Percentiles rank a stretch among this genome's conserved stretches.
phyloP scores from a whole-genome alignment of 2,888 invertebrate species.

The Lithodes maja region DNA sequence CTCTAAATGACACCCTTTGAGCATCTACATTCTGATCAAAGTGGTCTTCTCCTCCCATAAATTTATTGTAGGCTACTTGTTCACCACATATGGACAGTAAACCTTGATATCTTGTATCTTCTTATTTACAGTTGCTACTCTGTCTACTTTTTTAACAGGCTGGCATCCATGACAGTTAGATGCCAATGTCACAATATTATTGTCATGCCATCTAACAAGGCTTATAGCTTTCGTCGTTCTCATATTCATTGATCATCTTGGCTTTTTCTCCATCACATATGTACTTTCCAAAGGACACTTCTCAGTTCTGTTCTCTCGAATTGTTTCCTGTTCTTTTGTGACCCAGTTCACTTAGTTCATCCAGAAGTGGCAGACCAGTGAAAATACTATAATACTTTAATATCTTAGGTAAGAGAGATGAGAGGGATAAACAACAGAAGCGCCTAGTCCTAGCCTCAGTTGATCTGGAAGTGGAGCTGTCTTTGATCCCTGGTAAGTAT shows the following conservation, averaged over 20 bases:
- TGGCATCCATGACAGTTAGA: constrained; percentile 31
- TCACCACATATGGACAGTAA: constrained; percentile 16
- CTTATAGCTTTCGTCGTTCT: constrained; percentile 11
- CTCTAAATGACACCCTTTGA: constrained; percentile 32
- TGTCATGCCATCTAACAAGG: constrained; percentile 21
- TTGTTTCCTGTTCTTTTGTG: constrained; percentile 27
- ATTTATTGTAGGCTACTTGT: constrained; percentile 16
- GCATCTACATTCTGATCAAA: constrained; percentile 28
- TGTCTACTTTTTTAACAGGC: constrained; percentile 25
- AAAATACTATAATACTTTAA: constrained; percentile 7
- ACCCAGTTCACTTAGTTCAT: constrained; percentile 15
- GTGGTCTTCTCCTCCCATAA: constrained; percentile 17
- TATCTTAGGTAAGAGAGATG: neutral
- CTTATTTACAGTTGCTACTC: constrained; percentile 22
- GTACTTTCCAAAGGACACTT: constrained; percentile 11
- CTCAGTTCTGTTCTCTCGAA: constrained; percentile 26
- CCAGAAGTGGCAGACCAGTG: constrained; percentile 28
- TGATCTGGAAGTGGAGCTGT: constrained; percentile 25
- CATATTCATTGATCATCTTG: constrained; percentile 33
- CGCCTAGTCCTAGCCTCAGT: constrained; percentile 29
- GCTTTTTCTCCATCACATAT: constrained; percentile 14
- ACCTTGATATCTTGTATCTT: constrained; percentile 16
- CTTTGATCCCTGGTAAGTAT: constrained; percentile 34
- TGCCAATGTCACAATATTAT: constrained; percentile 31
- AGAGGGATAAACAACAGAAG: constrained; percentile 28